Conservation (phyloP, 2,888 invertebrate genomes). For the Amphipoea oculea region DNA sequence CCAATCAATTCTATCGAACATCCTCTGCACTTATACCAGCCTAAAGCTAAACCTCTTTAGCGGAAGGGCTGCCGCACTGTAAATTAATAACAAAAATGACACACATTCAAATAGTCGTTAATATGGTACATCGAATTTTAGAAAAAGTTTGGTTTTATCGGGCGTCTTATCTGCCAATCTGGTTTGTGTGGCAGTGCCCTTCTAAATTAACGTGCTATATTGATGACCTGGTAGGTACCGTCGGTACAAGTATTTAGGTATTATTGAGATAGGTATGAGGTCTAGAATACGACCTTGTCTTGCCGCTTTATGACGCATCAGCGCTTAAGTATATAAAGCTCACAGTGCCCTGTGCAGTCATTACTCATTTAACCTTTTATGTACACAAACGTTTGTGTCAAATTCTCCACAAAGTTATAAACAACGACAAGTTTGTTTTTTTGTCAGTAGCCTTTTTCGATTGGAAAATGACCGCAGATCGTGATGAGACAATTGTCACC, state of each 20-base stretch:
- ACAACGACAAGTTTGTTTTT: constrained; percentile 46
- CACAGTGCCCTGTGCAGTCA: constrained; percentile 32
- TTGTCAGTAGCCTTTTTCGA: constrained; percentile 53
- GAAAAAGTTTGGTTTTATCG: neutral
- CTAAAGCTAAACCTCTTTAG: constrained; percentile 22
- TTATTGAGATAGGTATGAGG: constrained; percentile 18
- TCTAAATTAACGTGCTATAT: neutral
- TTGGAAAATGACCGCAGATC: constrained; percentile 80
- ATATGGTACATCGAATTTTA: neutral
- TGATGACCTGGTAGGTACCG: neutral
- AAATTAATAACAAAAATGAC: constrained; percentile 25
- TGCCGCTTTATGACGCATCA: constrained; percentile 52
- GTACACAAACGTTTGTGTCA: constrained; percentile 40
- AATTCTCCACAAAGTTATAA: constrained; percentile 39
- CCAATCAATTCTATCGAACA: constrained; percentile 25
- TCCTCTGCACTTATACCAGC: neutral
- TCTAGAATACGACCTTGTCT: constrained; percentile 35
- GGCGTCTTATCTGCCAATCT: too few species aligned
- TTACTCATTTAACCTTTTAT: constrained; percentile 55
- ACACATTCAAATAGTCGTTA: neutral
- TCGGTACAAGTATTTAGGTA: constrained; percentile 20
- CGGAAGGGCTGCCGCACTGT: neutral
- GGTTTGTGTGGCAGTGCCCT: neutral
- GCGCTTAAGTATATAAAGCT: constrained; percentile 50
- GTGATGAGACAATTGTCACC: constrained; percentile 84